phyloP scores from a whole-genome alignment of 2,113 vertebrate species.

The Donacobius atricapilla region DNA sequence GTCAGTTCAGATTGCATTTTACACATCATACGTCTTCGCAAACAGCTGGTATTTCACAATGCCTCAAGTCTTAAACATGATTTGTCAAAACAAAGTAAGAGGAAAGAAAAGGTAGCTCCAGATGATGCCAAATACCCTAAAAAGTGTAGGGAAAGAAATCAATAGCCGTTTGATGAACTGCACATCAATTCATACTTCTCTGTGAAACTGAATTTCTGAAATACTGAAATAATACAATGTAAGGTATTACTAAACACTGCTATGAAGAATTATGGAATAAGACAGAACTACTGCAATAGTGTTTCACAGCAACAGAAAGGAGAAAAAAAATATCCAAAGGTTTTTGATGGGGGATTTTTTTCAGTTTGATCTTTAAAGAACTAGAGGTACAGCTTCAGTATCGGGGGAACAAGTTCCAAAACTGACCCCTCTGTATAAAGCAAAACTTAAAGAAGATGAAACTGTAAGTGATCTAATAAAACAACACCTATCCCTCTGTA shows the following conservation, averaged over 20 bases:
- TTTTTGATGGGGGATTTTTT: background rate
- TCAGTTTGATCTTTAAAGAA: background rate
- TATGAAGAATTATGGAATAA: background rate
- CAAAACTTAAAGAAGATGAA: background rate
- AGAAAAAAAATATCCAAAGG: background rate
- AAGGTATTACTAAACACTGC: background rate
- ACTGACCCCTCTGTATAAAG: background rate
- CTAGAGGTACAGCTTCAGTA: background rate
- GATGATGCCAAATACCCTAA: background rate
- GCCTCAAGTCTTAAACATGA: background rate
- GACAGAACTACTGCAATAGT: background rate
- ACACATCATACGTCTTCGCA: background rate
- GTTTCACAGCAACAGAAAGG: background rate
- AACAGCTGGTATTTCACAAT: background rate
- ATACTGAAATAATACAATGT: background rate
- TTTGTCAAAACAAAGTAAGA: background rate
- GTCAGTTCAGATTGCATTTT: background rate
- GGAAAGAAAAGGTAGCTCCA: background rate
- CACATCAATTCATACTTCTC: background rate
- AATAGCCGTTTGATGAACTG: background rate
- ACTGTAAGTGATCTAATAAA: background rate
- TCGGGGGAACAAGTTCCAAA: accelerated
- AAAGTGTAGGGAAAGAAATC: background rate
- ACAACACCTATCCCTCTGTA: background rate
- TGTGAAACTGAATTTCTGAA: background rate